Evolutionary conservation across 2,797 vertebrate species (phyloP).

Genomic region (Phoeniculus purpureus): DNA sequence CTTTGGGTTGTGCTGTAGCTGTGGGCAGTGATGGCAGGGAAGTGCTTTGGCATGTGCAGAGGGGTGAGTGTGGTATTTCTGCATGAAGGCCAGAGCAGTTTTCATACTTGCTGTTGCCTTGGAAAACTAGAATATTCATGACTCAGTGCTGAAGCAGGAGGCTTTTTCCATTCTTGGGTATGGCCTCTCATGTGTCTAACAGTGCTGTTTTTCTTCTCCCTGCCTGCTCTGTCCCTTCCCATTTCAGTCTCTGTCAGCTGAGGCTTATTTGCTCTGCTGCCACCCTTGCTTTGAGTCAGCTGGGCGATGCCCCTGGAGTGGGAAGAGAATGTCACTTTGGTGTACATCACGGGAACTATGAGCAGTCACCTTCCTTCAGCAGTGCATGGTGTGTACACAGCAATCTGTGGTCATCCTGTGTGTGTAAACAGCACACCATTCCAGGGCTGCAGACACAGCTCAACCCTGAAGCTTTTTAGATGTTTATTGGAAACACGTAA

Average conservation of each 20-base stretch:
- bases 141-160: not conserved
- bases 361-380: not conserved
- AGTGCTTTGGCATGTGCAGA: not conserved
- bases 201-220: not conserved
- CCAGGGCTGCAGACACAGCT: not conserved
- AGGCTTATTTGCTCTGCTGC: not conserved
- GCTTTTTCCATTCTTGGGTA: conserved; percentile 24
- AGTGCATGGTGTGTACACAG: not conserved
- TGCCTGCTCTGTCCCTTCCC: not conserved
- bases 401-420: not conserved
- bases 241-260: not conserved
- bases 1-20: not conserved
- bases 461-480: conserved; percentile 18
- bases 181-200: not conserved
- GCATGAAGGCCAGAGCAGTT: not conserved
- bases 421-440: not conserved
- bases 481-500: not conserved
- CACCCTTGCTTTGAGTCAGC: not conserved
- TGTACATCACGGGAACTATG: not conserved
- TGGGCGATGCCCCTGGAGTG: not conserved
- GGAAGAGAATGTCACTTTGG: conserved; percentile 1
- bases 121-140: conserved; percentile 39
- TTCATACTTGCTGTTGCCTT: conserved; percentile 24
- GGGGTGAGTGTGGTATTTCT: not conserved
- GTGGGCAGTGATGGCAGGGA: not conserved